phyloP scores from a whole-genome alignment of 64 coral and sea anemone genomes.

The Dendrophyllia cribrosa region DNA sequence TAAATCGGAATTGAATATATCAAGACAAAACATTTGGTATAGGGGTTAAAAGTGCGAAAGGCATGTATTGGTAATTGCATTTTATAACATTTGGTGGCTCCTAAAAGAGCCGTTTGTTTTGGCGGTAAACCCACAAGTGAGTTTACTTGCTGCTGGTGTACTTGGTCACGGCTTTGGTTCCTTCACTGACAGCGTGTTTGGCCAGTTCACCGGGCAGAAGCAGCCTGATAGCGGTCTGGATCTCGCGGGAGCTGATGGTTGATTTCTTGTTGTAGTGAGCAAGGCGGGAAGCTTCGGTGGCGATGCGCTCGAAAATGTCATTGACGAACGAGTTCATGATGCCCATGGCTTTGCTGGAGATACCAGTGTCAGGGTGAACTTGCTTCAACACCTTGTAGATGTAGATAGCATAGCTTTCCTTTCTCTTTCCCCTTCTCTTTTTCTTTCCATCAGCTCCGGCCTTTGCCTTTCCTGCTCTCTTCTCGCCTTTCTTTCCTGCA shows the following conservation, averaged over 20 bases:
- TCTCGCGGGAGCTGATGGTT: slow-evolving; percentile 56
- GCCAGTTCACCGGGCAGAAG: slow-evolving; percentile 52
- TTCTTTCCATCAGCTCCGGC: slow-evolving; percentile 26
- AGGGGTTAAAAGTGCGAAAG: not conserved
- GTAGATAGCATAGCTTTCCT: slow-evolving; percentile 69
- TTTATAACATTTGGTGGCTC: not conserved
- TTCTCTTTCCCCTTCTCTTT: slow-evolving; percentile 32
- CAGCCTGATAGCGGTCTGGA: slow-evolving; percentile 50
- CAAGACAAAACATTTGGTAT: no score
- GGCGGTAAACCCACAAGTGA: not conserved
- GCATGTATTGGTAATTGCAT: not conserved
- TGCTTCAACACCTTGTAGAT: slow-evolving; percentile 69
- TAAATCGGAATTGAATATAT: no score
- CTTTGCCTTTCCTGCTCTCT: slow-evolving; percentile 44
- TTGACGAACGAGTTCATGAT: slow-evolving; percentile 86
- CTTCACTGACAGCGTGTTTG: slow-evolving; percentile 53
- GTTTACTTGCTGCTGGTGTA: slow-evolving; percentile 59
- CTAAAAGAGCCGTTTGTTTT: slow-evolving; percentile 18
- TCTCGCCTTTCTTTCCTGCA: slow-evolving; percentile 63
- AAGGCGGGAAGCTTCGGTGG: slow-evolving; percentile 54
- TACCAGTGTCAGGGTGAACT: slow-evolving; percentile 71
- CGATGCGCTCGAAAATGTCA: slow-evolving; percentile 87
- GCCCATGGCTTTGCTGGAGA: slow-evolving; percentile 73
- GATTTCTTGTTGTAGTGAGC: slow-evolving; percentile 76
- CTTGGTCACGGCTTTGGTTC: slow-evolving; percentile 44